phyloP scores from a whole-genome alignment of 2,113 vertebrate species.

The Oenanthe melanoleuca region DNA sequence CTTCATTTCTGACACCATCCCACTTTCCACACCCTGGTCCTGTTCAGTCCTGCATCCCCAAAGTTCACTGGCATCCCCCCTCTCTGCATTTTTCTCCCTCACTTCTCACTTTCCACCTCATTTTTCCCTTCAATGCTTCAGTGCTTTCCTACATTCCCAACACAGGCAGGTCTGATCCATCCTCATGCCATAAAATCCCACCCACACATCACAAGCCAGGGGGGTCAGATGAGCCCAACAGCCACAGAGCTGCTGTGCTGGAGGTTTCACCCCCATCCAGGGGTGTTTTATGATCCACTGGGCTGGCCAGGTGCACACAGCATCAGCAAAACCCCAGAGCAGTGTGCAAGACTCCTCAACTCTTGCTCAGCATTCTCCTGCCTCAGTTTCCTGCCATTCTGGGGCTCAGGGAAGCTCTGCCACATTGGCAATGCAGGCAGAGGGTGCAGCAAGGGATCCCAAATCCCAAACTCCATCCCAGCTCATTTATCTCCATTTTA shows the following conservation, averaged over 20 bases:
- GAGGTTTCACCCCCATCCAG: neutral
- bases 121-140: fast-evolving
- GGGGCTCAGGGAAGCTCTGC: neutral
- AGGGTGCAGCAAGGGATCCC: neutral
- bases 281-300: neutral
- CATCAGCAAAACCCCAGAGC: neutral
- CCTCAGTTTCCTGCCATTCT: neutral
- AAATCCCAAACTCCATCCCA: neutral
- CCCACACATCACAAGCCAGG: fast-evolving
- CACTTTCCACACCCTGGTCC: neutral
- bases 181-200: neutral
- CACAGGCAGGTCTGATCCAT: neutral
- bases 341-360: neutral
- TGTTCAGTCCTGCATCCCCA: neutral
- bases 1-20: neutral
- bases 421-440: neutral
- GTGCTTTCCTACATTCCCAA: neutral
- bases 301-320: neutral
- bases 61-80: neutral
- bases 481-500: neutral
- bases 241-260: neutral
- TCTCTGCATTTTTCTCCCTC: neutral
- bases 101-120: neutral
- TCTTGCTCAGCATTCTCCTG: neutral
- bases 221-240: fast-evolving